These are phyloP conservation scores for Odontothrips loti DNA, from an alignment of 2,888 invertebrate species.

Conservation along the genomic window DNA sequence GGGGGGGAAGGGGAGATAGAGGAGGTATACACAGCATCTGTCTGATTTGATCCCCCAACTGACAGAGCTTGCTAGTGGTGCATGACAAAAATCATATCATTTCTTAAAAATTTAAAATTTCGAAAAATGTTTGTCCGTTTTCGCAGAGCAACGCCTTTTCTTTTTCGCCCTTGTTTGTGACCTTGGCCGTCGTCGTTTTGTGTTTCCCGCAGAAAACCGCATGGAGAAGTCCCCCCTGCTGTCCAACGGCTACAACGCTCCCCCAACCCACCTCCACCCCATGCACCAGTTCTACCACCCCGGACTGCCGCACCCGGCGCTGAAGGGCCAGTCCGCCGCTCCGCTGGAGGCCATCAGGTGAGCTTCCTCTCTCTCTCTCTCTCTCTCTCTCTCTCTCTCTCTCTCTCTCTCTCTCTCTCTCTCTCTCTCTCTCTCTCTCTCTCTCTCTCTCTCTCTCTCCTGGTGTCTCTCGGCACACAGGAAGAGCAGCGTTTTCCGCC, in stretches of 20 bases:
- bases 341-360: slow-evolving; percentile 88
- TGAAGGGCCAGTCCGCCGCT: slow-evolving; percentile 80
- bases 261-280: slow-evolving; percentile 84
- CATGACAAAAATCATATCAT: neutral
- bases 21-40: neutral
- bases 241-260: slow-evolving; percentile 92
- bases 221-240: slow-evolving; percentile 89
- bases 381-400: slow-evolving; percentile 35
- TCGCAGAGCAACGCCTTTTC: no score
- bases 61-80: neutral
- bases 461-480: no score
- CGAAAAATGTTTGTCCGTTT: neutral
- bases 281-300: slow-evolving; percentile 76
- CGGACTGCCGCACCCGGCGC: slow-evolving; percentile 73
- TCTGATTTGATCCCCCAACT: neutral
- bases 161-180: neutral
- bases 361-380: slow-evolving; percentile 37
- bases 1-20: neutral
- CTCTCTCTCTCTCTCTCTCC: slow-evolving; percentile 36
- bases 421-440: slow-evolving; percentile 34
- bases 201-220: slow-evolving; percentile 65
- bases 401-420: slow-evolving; percentile 35
- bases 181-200: neutral
- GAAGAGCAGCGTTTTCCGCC: neutral
- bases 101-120: neutral